phyloP scores from a whole-genome alignment of 2,113 vertebrate genomes.

The Todiramphus chloris region DNA sequence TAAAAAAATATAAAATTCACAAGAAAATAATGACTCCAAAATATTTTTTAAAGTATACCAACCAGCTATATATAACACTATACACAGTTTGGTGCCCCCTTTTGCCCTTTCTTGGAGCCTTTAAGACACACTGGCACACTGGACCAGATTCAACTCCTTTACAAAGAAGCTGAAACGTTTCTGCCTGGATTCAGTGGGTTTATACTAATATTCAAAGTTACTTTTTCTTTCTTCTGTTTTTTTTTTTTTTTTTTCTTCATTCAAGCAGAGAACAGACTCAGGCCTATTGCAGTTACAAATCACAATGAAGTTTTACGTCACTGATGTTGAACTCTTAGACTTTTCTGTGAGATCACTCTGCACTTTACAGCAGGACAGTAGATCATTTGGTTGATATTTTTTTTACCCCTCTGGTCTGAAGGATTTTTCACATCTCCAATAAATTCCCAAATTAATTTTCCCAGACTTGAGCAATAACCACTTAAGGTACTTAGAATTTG shows the following conservation, averaged over 20 bases:
- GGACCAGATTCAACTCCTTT: neutral
- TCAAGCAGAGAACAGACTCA: neutral
- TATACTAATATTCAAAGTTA: neutral
- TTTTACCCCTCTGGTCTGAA: fast-evolving
- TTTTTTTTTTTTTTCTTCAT: neutral
- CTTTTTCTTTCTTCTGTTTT: neutral
- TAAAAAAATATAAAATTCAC: neutral
- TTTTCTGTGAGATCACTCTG: neutral
- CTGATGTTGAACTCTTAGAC: neutral
- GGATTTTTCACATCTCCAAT: neutral
- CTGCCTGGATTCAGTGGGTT: neutral
- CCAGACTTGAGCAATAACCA: neutral
- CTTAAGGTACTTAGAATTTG: neutral
- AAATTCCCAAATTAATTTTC: neutral
- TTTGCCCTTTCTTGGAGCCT: neutral
- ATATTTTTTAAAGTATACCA: neutral
- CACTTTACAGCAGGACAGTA: neutral
- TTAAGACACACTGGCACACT: neutral
- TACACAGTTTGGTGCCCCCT: neutral
- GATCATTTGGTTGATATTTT: neutral
- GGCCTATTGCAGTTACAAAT: neutral
- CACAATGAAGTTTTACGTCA: neutral
- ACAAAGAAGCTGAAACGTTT: neutral
- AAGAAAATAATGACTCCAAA: neutral
- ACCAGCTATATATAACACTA: neutral